Base-by-base conservation (phyloP, 2,797 vertebrate genomes). In the Eutrigla gurnardus region DNA sequence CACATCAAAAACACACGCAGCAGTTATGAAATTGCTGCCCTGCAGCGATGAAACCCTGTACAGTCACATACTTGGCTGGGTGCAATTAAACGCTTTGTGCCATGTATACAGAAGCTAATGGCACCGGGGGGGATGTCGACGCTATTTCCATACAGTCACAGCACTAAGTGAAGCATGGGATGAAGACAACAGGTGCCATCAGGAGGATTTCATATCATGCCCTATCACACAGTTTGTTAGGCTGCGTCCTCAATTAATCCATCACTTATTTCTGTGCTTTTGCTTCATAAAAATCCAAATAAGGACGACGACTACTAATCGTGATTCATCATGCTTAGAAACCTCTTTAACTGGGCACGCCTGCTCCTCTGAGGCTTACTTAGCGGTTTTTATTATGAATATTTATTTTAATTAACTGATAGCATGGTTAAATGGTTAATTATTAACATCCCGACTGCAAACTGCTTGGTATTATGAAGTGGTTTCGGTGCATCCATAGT, bases 1-100 rank as follows among this genome's bases (percentile, higher is more conserved):
- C 33, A 57, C 57, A 70, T 25, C 0, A 14, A n/a, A 53, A 53
- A 66, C 7, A 46, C 7, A 32, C 6, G 17, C 64, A 3, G 35
- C 36, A 18, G 52, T 6, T 32, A 0, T 32, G 8, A 33, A 25
- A 7, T 8, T 63, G 53, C 62, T 53, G 11, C 35, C 73, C 74
- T 62, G 54, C 49, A 61, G 79, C 42, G 2, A 42, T 6, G 17
- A 79, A 73, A 72, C 75, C 69, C 78, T 79, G 79, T 73, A 76
- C 15, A 5, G 10, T 64, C 62, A 43, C 59, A 75, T 1, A 72
- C 80, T 82, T 86, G 71, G 58, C 5, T 59, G 70, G 65, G 6
- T 35, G 67, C 73, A 78, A 78, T 72, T 77, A 75, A 40, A 77
- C 68, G 54, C 61, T 18, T 25, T 55, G n/a, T 15, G 53, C 36